phyloP scores from a whole-genome alignment of 2,113 vertebrate genomes.

The Delphinapterus leucas region DNA sequence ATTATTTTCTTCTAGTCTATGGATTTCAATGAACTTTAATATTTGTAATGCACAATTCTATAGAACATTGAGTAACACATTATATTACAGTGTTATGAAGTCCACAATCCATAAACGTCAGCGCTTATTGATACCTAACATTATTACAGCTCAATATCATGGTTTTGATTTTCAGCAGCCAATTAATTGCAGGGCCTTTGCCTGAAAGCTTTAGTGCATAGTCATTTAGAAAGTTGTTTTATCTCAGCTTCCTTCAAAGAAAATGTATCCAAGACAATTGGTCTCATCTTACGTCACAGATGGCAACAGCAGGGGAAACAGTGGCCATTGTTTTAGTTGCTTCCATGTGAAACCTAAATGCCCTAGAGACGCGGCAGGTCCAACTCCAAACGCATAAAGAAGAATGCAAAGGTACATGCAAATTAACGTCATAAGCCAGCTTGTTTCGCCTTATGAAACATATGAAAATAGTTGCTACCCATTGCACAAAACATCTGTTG shows the following conservation, averaged over 20 bases:
- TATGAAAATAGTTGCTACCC: slow-evolving; percentile 46
- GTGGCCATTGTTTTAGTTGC: background rate
- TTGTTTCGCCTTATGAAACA: slow-evolving; percentile 42
- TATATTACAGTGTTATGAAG: background rate
- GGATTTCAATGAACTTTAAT: background rate
- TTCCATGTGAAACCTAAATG: background rate
- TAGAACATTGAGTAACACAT: background rate
- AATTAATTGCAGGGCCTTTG: background rate
- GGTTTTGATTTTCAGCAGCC: slow-evolving; percentile 13
- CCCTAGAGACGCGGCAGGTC: background rate
- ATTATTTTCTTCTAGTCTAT: background rate
- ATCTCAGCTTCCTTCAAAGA: background rate
- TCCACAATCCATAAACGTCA: background rate
- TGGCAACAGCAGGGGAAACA: background rate
- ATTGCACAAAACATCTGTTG: slow-evolving; percentile 27
- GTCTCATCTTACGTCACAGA: background rate
- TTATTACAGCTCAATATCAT: background rate
- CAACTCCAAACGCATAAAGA: background rate
- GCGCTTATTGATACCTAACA: background rate
- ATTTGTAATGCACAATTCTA: background rate
- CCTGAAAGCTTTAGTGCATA: background rate
- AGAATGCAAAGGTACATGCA: slow-evolving; percentile 63
- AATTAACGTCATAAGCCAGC: background rate
- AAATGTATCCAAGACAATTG: background rate
- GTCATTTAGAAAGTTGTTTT: slow-evolving; percentile 24